Evolutionary conservation across 2,113 vertebrate species (phyloP).

Genomic region (Mormyrus iriodes): DNA sequence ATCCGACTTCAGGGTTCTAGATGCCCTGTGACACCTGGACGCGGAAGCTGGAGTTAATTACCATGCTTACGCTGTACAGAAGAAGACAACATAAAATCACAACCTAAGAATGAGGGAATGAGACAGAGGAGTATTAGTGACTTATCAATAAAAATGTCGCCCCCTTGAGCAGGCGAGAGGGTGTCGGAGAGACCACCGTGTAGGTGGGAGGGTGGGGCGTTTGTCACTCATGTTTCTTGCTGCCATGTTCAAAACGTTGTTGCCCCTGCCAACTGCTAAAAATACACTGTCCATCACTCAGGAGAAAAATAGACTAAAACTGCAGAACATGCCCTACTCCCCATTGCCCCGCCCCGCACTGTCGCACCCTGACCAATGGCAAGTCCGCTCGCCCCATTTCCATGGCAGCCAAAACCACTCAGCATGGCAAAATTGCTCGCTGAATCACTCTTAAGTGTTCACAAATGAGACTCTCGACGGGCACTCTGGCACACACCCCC

Average conservation of each 20-base stretch:
- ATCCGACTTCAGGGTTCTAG: background rate
- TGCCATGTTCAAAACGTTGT: background rate
- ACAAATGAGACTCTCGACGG: conserved; percentile 18
- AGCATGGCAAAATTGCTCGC: conserved; percentile 22
- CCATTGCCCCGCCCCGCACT: too few relatives aligned
- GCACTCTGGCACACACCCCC: background rate
- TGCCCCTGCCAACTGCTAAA: background rate
- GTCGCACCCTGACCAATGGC: background rate
- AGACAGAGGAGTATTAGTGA: background rate
- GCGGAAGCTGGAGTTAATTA: background rate
- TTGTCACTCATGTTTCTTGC: background rate
- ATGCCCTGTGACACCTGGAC: background rate
- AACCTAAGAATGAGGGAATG: background rate
- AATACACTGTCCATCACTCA: background rate
- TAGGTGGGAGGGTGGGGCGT: background rate
- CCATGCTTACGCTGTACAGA: background rate
- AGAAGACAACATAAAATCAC: too few relatives aligned
- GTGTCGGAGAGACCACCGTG: background rate
- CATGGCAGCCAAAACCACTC: conserved; percentile 25
- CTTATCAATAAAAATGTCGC: background rate
- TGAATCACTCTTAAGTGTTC: conserved; percentile 31
- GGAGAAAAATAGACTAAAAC: background rate
- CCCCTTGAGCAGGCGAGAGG: background rate
- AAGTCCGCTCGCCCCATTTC: background rate
- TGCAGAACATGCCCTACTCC: background rate